phyloP scores from a whole-genome alignment of 2,113 vertebrate species.

The Hippocampus abdominalis region DNA sequence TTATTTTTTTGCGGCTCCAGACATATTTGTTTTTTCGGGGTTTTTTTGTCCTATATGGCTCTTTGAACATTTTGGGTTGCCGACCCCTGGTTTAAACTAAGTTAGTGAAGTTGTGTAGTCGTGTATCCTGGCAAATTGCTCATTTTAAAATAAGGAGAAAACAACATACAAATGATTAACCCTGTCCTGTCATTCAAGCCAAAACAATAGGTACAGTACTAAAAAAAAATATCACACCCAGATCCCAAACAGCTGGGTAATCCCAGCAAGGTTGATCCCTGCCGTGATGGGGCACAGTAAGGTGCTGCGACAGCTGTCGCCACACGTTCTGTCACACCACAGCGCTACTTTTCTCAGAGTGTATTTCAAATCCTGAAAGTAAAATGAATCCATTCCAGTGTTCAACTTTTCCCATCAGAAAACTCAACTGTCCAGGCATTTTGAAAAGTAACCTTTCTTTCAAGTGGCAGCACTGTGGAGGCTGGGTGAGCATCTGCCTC shows the following conservation, averaged over 20 bases:
- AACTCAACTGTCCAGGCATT: not conserved
- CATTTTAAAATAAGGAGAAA: not conserved
- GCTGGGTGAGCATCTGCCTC: too few relatives aligned
- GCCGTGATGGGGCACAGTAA: slow-evolving; percentile 21
- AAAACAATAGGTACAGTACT: slow-evolving; percentile 1
- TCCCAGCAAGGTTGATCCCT: slow-evolving; percentile 19
- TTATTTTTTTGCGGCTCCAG: too few relatives aligned
- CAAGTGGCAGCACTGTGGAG: not conserved
- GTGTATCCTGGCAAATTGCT: not conserved
- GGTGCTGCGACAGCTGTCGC: slow-evolving; percentile 26
- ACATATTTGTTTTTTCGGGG: too few relatives aligned
- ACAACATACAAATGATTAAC: not conserved
- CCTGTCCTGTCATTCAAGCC: slow-evolving; percentile 1
- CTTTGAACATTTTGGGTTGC: too few relatives aligned
- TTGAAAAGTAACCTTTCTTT: not conserved
- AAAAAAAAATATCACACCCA: slow-evolving; percentile 4
- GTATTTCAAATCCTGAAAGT: not conserved
- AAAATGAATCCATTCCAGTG: not conserved
- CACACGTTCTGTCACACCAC: slow-evolving; percentile 16
- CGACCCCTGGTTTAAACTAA: too few relatives aligned
- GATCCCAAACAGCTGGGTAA: slow-evolving; percentile 62
- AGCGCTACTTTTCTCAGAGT: slow-evolving; percentile 9
- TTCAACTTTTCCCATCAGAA: not conserved
- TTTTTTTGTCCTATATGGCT: too few relatives aligned
- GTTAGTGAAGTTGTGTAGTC: not conserved